A percentile compares a stretch with the other conserved stretches of the same genome.
Evolutionary conservation across 2,113 vertebrate species (phyloP).

Genomic region (Clinocottus analis): DNA sequence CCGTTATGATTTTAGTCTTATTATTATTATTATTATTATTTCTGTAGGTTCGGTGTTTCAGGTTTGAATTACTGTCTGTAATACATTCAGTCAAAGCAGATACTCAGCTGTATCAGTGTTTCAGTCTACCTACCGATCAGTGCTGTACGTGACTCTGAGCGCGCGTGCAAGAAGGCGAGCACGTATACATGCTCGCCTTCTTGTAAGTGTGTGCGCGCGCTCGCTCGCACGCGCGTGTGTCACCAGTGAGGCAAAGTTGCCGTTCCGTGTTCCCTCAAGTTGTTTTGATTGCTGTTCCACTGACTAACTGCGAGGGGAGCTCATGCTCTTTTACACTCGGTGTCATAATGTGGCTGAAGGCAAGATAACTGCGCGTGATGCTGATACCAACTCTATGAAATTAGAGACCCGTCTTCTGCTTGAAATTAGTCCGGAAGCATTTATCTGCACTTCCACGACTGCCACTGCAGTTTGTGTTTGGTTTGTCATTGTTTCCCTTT

Average conservation of each 20-base stretch:
- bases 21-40: too few relatives aligned
- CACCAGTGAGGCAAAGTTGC: constrained; percentile 74
- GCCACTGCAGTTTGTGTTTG: constrained; percentile 45
- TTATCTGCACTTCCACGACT: constrained; percentile 57
- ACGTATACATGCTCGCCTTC: constrained; percentile 49
- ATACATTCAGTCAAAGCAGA: constrained; percentile 47
- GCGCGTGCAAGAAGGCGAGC: constrained; percentile 23
- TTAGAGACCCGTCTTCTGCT: constrained; percentile 67
- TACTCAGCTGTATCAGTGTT: constrained; percentile 26
- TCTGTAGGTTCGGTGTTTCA: not conserved
- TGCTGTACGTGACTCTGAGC: constrained; percentile 15
- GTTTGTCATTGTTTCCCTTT: constrained; percentile 36
- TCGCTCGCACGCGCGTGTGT: not conserved
- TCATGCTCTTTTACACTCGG: constrained; percentile 80
- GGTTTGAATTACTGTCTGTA: constrained; percentile 10
- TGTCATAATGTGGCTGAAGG: constrained; percentile 77
- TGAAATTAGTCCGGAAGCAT: constrained; percentile 62
- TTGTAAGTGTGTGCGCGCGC: not conserved
- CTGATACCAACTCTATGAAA: constrained; percentile 76
- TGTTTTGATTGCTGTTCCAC: constrained; percentile 74
- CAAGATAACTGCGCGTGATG: constrained; percentile 79
- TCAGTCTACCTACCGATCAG: constrained; percentile 13
- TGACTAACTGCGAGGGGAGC: constrained; percentile 83
- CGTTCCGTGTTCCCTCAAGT: constrained; percentile 68
- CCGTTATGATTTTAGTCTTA: not conserved